Evolutionary conservation across 2,888 invertebrate species (phyloP).

Genomic region (Saturnia japonica): DNA sequence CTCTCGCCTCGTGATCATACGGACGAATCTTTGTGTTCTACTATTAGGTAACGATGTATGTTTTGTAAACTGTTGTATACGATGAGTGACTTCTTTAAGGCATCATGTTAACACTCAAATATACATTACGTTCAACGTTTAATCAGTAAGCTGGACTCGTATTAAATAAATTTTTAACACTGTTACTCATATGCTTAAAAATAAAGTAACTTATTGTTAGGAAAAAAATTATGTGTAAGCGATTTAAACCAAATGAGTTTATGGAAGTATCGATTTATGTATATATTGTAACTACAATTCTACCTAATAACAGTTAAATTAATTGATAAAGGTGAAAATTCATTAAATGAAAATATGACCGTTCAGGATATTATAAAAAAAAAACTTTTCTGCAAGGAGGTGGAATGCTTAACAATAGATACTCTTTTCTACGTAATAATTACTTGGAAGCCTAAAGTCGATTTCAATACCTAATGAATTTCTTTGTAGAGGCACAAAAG

Average conservation of each 20-base stretch:
- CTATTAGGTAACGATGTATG: conserved; percentile 67
- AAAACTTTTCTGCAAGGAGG: background rate
- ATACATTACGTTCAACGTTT: conserved; percentile 64
- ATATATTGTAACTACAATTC: conserved; percentile 56
- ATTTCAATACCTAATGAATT: no score
- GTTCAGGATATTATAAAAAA: background rate
- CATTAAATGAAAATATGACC: background rate
- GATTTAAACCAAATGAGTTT: conserved; percentile 69
- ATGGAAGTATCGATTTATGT: conserved; percentile 65
- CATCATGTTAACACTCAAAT: conserved; percentile 67
- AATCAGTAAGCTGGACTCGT: conserved; percentile 68
- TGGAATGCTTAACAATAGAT: no score
- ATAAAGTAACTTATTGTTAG: conserved; percentile 69
- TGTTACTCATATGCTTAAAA: conserved; percentile 80
- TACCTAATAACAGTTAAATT: conserved; percentile 34
- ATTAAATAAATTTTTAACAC: conserved; percentile 78
- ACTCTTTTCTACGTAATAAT: background rate
- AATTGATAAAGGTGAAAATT: conserved; percentile 32
- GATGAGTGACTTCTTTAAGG: conserved; percentile 75
- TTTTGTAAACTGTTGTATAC: conserved; percentile 81
- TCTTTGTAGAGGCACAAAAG: no score
- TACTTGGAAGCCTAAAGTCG: background rate
- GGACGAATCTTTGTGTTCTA: conserved; percentile 58
- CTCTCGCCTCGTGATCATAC: conserved; percentile 30
- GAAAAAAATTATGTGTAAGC: conserved; percentile 72